Base-by-base conservation (phyloP, 2,113 vertebrate genomes). In the Pyrgilauda ruficollis region DNA sequence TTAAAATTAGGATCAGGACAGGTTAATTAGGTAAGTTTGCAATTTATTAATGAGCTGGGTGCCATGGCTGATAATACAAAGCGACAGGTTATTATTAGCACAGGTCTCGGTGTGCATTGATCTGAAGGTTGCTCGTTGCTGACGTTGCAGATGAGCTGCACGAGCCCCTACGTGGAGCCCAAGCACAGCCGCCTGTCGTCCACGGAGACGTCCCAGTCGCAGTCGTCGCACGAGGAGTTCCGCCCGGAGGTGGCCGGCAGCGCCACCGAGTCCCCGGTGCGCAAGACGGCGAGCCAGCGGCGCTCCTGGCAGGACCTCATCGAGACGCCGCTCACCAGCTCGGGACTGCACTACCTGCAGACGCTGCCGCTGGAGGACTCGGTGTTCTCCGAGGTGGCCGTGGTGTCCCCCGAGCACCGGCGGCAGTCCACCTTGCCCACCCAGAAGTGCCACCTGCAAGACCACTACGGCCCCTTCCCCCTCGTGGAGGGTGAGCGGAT, bases 301-400 rank as follows among this genome's bases (percentile, higher is more conserved):
- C 98, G 99, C 43, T 99, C 99, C 47, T 99, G 99, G 99, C 99
- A 99, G 98, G 99, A 99, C 98, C 98, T 99, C 97, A 99, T 99
- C 20, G 99, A 99, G 97, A 99, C 99, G 0, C 99, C 99, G 1
- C 97, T 99, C 95, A 99, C 99, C 1, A 99, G 99, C 94, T 99
- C 99, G 5, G 99, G 99, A 95, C 98, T 99, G 81, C 99, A 99
- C 97, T 99, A 99, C 97, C 98, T 99, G 95, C 99, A 99, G 97
- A 99, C 99, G 33, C 98, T 99, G 95, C 99, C 99, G 2, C 97
- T 99, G 95, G 99, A 99, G 97, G 99, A 99, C 76, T 99, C 99
- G 0, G 99, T 99, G 85, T 99, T 99, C 93, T 99, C 98, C 7
- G 99, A 99, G 94, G 98, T 98, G 1, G 96, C 97, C 2, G 98